Percentiles rank a stretch among this genome's conserved stretches.
phyloP scores from a whole-genome alignment of 2,797 vertebrate species.

The Tenualosa thibaudeaui region DNA sequence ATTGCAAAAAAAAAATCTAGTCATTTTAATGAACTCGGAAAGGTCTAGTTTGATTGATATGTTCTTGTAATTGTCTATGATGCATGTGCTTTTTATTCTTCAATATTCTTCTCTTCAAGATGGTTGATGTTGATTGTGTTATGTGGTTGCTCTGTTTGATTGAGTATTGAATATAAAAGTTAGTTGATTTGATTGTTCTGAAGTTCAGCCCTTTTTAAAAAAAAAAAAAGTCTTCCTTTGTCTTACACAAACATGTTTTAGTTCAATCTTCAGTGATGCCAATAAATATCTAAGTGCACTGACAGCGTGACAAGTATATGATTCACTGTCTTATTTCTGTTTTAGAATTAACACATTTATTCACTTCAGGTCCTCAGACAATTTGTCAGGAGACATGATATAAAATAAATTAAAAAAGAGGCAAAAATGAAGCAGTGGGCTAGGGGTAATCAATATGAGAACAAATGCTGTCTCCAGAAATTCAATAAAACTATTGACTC shows the following conservation, averaged over 20 bases:
- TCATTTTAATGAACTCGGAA: too few relatives aligned
- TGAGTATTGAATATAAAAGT: too few relatives aligned
- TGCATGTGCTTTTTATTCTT: too few relatives aligned
- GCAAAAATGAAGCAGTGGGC: background rate
- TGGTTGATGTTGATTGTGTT: too few relatives aligned
- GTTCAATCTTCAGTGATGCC: background rate
- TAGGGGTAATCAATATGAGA: conserved; percentile 2
- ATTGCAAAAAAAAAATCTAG: too few relatives aligned
- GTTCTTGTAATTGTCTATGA: too few relatives aligned
- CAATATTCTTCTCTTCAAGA: too few relatives aligned
- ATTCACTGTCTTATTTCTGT: background rate
- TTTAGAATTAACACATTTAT: background rate
- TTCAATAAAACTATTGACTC: conserved; percentile 15
- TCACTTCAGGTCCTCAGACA: background rate
- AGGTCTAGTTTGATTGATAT: too few relatives aligned
- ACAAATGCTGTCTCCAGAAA: conserved; percentile 1
- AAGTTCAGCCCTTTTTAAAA: background rate
- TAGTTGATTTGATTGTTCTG: background rate
- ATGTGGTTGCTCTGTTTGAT: too few relatives aligned
- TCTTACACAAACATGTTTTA: background rate
- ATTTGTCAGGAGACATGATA: background rate
- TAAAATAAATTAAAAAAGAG: background rate
- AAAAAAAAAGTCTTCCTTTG: background rate
- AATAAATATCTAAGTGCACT: background rate
- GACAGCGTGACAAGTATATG: conserved; percentile 1